Conservation (phyloP, 2,888 invertebrate genomes). For the Scotopteryx bipunctaria region DNA sequence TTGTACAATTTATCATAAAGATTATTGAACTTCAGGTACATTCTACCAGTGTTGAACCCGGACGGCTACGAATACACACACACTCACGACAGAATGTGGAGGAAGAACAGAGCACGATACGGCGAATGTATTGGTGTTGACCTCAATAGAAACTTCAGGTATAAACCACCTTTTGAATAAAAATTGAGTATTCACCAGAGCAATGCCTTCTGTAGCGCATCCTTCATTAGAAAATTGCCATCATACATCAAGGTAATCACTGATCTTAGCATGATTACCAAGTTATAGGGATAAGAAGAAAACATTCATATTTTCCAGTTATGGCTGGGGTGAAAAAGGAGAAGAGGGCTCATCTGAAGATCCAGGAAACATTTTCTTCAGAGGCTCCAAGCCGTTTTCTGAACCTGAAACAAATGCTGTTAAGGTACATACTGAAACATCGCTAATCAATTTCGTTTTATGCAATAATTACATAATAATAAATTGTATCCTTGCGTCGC, state of each 20-base stretch:
- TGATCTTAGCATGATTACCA: no score
- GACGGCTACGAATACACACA: slow-evolving; percentile 96
- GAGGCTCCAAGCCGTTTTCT: slow-evolving; percentile 91
- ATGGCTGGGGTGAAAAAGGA: slow-evolving; percentile 93
- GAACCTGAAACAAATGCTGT: slow-evolving; percentile 92
- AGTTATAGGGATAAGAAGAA: no score
- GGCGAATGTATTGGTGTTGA: slow-evolving; percentile 90
- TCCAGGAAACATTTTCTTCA: slow-evolving; percentile 92
- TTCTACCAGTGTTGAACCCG: slow-evolving; percentile 90
- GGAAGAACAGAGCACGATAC: slow-evolving; percentile 87
- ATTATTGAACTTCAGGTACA: slow-evolving; percentile 72
- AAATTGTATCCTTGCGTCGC: no score
- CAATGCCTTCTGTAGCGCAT: no score
- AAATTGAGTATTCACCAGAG: no score
- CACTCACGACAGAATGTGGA: slow-evolving; percentile 91
- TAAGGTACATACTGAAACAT: slow-evolving; percentile 49
- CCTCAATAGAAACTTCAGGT: slow-evolving; percentile 93
- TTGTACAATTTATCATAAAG: no score
- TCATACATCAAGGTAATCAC: no score
- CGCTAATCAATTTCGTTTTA: background rate
- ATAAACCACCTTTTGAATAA: no score
- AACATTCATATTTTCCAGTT: slow-evolving; percentile 64
- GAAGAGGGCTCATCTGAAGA: slow-evolving; percentile 92
- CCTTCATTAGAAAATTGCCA: no score
- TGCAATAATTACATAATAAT: no score